A percentile compares a stretch with the other conserved stretches of the same genome.
Conservation (phyloP, 2,888 invertebrate genomes). For the Phortica okadai region DNA sequence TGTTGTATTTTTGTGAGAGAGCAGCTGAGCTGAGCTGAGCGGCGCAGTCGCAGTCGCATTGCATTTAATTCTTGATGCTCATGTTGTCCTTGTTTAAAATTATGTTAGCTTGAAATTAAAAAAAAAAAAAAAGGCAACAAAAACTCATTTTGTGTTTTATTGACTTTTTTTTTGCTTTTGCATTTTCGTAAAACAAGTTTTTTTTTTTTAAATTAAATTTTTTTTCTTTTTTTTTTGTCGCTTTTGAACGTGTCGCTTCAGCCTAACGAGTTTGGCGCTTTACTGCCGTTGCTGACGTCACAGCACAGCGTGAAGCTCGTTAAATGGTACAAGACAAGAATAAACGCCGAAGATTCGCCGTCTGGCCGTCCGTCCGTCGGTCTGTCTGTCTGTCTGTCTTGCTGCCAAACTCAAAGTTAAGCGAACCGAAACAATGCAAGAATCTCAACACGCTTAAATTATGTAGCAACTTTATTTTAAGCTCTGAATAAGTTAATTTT, state of each 20-base stretch:
- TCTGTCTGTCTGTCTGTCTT: too few species aligned
- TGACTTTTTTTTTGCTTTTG: constrained; percentile 7
- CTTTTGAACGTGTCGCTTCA: background rate
- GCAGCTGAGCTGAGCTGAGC: background rate
- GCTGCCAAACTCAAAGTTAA: too few species aligned
- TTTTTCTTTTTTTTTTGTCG: background rate
- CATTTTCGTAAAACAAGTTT: constrained; percentile 6
- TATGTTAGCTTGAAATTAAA: background rate
- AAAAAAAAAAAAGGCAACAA: background rate
- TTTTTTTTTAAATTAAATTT: background rate
- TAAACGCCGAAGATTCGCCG: background rate
- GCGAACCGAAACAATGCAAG: background rate
- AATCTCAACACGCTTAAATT: background rate
- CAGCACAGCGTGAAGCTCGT: constrained; percentile 1
- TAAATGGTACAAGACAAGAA: constrained; percentile 6
- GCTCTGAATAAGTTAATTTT: too few species aligned
- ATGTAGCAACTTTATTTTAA: background rate
- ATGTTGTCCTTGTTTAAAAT: constrained; percentile 22
- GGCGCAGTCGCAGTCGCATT: background rate
- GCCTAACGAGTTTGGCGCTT: background rate
- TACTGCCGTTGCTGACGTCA: constrained; percentile 6
- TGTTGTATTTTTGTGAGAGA: too few species aligned
- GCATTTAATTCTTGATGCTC: constrained; percentile 1
- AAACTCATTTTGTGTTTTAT: background rate
- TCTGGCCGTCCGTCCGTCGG: too few species aligned